Base-by-base conservation (phyloP, 30 jellyfish, hydroid and myxozoan genomes). In the Nemopilema nomurai region DNA sequence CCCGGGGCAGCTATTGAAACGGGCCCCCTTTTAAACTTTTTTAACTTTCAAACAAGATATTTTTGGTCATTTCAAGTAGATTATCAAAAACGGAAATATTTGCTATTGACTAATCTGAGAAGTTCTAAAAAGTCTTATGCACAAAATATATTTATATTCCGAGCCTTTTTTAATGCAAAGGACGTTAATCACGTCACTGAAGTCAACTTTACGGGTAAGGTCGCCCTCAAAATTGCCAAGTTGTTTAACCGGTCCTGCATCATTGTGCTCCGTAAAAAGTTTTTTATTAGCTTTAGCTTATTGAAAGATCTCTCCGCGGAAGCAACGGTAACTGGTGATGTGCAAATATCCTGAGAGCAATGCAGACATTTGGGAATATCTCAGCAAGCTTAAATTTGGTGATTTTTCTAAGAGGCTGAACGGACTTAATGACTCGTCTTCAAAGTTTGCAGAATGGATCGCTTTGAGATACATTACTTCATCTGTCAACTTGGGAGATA, bases 101-200 rank as follows among this genome's bases (percentile, higher is more conserved):
- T 64, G 74, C 74, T 64, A 64, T 64, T 64, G 74, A 64, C 74
- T 64, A n/a, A 64, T 26, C 74, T 64, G 74, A 64, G 23, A 64
- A 64, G 16, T n/a, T 64, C 74, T 64, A 64, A 64, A 64, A 64
- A 18, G 24, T 64, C 74, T 64, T 64, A 13, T 29, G 20, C 74
- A n/a, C 74, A 64, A 13, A 64, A 64, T 64, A n/a, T 64, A 64
- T 64, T 64, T 64, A 74, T 32, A 29, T 74, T 74, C 18, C 84
- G 79, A 74, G 84, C 84, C 75, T 74, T 74, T 49, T 74, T 74
- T 27, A 29, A 27, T 20, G 84, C 13, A 74, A 74, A 74, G 9
- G 84, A n/a, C 84, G 75, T 74, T 74, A 29, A 74, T 49, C 27
- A 74, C 78, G 75, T 74, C 84, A 74, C 84, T 74, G 84, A 74